Percentiles rank a stretch among this genome's conserved stretches.
These are phyloP conservation scores for Apodemia zela DNA, from an alignment of 2,888 invertebrate species.

Conservation along the genomic window DNA sequence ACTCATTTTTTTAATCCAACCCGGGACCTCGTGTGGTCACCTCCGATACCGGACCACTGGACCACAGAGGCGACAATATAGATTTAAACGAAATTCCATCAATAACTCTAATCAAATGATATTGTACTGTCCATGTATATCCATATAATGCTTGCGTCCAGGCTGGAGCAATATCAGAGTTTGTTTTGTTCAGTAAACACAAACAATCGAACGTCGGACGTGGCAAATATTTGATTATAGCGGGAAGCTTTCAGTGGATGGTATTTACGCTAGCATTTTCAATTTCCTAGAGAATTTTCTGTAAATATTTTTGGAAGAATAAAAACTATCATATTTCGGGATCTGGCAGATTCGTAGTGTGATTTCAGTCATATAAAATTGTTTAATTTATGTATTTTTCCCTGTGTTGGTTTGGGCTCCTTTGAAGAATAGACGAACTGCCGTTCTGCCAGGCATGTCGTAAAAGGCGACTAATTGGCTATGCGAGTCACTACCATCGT, in stretches of 20 bases:
- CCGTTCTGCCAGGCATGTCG: too few species aligned
- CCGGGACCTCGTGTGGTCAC: too few species aligned
- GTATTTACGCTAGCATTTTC: constrained; percentile 12
- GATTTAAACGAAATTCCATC: not conserved
- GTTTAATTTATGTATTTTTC: not conserved
- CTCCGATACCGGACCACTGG: too few species aligned
- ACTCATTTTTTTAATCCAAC: too few species aligned
- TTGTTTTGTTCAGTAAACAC: constrained; percentile 37
- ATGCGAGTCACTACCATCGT: too few species aligned
- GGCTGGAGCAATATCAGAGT: constrained; percentile 36
- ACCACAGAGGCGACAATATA: too few species aligned
- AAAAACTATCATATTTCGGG: constrained; percentile 1
- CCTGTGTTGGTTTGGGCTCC: too few species aligned
- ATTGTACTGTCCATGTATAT: constrained; percentile 23
- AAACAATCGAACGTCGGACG: constrained; percentile 31
- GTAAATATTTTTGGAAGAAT: constrained; percentile 5
- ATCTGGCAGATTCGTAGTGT: constrained; percentile 5
- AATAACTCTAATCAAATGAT: not conserved
- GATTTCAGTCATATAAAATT: not conserved
- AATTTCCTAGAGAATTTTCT: constrained; percentile 1
- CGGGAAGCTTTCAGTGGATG: constrained; percentile 26
- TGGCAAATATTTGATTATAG: constrained; percentile 34
- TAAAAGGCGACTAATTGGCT: too few species aligned
- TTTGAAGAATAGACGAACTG: too few species aligned
- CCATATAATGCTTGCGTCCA: constrained; percentile 16